phyloP scores from a whole-genome alignment of 2,113 vertebrate genomes.

The Otus sunia region DNA sequence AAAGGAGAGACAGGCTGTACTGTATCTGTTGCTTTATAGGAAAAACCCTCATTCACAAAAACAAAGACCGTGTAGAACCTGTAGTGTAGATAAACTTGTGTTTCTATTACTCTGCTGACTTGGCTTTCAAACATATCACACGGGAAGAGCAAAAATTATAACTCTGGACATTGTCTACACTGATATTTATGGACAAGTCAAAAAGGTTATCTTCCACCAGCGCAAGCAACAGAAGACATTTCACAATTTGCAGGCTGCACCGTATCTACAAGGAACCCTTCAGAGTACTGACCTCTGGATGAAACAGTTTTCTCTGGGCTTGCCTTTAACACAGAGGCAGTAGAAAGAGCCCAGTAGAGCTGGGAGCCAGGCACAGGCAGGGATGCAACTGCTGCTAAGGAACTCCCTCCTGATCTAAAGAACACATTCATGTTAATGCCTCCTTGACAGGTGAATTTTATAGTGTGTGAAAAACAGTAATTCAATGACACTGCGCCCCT shows the following conservation, averaged over 20 bases:
- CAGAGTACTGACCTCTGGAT: not conserved
- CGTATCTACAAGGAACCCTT: not conserved
- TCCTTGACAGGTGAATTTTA: not conserved
- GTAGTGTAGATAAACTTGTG: not conserved
- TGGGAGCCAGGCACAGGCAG: not conserved
- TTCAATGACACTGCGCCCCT: not conserved
- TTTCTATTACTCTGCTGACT: not conserved
- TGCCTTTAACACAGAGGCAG: not conserved
- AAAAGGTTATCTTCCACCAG: slow-evolving; percentile 20
- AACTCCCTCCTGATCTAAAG: not conserved
- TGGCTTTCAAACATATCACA: not conserved
- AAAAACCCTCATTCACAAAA: slow-evolving; percentile 67
- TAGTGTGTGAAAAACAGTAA: not conserved
- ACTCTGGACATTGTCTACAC: not conserved
- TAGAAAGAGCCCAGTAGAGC: not conserved
- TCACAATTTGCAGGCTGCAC: not conserved
- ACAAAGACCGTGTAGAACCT: slow-evolving; percentile 15
- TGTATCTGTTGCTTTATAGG: slow-evolving; percentile 53
- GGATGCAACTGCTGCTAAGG: fast-evolving
- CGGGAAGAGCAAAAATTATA: not conserved
- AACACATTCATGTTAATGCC: not conserved
- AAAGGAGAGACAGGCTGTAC: slow-evolving; percentile 67
- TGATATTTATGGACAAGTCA: not conserved
- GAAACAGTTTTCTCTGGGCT: not conserved
- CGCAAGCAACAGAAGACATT: not conserved